Evolutionary conservation across 2,113 vertebrate genomes (phyloP), one percentile per base, ranked within the genome.

Genomic region (Fregetta grallaria): DNA sequence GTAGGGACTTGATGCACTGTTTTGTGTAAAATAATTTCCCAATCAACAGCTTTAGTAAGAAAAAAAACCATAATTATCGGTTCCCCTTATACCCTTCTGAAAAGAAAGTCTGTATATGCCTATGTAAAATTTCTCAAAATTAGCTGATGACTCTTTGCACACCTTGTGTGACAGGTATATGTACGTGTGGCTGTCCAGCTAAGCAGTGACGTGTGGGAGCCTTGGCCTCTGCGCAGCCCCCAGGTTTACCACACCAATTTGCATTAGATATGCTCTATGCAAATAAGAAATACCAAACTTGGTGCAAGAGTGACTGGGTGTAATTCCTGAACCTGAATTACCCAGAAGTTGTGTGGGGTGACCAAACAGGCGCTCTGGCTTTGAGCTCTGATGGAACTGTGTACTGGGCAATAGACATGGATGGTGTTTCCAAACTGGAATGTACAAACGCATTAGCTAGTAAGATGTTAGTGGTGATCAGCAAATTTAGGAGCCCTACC

Each of bases 1-100:
- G 22, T 1, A 84, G 25, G 4, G 15, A n/a, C 29, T 40, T 3
- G 1, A 38, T 38, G 16, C 26, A 13, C 1, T 2, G 4, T 36
- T 94, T 73, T 79, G 11, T 55, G 17, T 34, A 34, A 56, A 82
- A 34, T 29, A 76, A 59, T 27, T 85, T 79, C 50, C 30, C 10
- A 68, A 30, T 58, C 29, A 86, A 59, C 25, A 68, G 15, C 11
- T 66, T 76, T 56, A 58, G 49, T 22, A 75, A 82, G 9, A 52
- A 80, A 75, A 23, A 36, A 10, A 1, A 0, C 23, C 23, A 10
- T 30, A 72, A 68, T 19, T 27, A n/a, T 9, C 9, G 2, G 19
- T 34, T 86, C 42, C 17, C 34, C 26, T 73, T 75, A 20, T 6
- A 26, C 4, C 10, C 10, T 53, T 52, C 45, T 78, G 86, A 77